Conservation (phyloP, 2,888 invertebrate species). For the Bugula neritina region DNA sequence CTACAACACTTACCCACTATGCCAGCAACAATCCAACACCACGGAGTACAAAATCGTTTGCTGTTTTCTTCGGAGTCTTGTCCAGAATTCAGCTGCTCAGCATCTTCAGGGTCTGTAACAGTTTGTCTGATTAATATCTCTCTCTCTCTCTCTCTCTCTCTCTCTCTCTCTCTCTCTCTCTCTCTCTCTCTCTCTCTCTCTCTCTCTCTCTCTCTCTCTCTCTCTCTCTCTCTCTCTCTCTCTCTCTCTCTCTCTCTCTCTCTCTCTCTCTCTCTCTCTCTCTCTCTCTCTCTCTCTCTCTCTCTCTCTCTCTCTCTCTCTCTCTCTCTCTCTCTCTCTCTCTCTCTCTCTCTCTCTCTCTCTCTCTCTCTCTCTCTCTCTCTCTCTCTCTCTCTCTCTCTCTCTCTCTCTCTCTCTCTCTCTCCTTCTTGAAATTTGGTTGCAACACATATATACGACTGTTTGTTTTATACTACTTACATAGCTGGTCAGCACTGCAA, state of each 20-base stretch:
- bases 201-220: background rate
- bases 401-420: no score
- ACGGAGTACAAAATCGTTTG: background rate
- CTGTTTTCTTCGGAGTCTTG: background rate
- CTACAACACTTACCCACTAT: background rate
- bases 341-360: slow-evolving; percentile 6
- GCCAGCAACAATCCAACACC: background rate
- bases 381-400: no score
- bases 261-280: background rate
- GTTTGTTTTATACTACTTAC: background rate
- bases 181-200: background rate
- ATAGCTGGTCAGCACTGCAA: background rate
- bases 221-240: background rate
- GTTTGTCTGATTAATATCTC: background rate
- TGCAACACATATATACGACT: no score
- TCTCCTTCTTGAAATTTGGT: no score
- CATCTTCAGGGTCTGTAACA: no score
- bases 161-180: background rate
- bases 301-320: background rate
- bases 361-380: no score
- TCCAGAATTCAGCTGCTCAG: background rate
- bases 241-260: slow-evolving; percentile 2
- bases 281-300: background rate
- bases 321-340: background rate
- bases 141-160: background rate